phyloP scores from a whole-genome alignment of 2,888 invertebrate species.

The Strigamia maritima region DNA sequence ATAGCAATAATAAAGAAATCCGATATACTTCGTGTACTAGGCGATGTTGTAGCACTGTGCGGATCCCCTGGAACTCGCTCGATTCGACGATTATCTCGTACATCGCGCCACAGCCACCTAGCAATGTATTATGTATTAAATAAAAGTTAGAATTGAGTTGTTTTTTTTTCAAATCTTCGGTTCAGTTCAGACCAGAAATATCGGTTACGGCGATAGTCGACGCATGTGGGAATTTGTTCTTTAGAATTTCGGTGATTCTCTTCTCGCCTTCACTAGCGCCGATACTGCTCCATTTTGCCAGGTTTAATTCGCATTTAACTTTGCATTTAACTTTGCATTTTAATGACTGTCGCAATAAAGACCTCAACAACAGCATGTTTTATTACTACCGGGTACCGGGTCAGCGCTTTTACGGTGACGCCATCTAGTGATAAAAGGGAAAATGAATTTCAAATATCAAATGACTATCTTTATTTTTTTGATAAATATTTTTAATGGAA shows the following conservation, averaged over 20 bases:
- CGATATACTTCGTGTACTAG: slow-evolving; percentile 41
- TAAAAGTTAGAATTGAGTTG: background rate
- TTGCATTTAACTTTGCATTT: too few species aligned
- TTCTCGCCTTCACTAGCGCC: background rate
- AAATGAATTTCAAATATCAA: too few species aligned
- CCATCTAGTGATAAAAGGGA: too few species aligned
- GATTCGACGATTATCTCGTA: slow-evolving; percentile 40
- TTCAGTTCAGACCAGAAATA: background rate
- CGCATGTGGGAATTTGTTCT: background rate
- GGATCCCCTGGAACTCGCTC: slow-evolving; percentile 38
- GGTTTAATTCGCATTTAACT: too few species aligned
- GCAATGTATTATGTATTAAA: background rate
- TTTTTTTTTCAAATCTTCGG: background rate
- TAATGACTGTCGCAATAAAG: too few species aligned
- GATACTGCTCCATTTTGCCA: background rate
- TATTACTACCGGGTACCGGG: too few species aligned
- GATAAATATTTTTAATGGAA: too few species aligned
- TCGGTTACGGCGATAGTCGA: background rate
- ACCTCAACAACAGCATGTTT: too few species aligned
- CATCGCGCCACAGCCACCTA: slow-evolving; percentile 43
- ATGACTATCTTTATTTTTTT: too few species aligned
- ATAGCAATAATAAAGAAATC: too few species aligned
- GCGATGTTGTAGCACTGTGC: slow-evolving; percentile 40
- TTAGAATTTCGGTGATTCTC: background rate
- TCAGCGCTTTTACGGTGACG: too few species aligned